Percentiles rank a stretch among this genome's conserved stretches.
Evolutionary conservation across 2,113 vertebrate species (phyloP).

Genomic region (Buteo buteo): DNA sequence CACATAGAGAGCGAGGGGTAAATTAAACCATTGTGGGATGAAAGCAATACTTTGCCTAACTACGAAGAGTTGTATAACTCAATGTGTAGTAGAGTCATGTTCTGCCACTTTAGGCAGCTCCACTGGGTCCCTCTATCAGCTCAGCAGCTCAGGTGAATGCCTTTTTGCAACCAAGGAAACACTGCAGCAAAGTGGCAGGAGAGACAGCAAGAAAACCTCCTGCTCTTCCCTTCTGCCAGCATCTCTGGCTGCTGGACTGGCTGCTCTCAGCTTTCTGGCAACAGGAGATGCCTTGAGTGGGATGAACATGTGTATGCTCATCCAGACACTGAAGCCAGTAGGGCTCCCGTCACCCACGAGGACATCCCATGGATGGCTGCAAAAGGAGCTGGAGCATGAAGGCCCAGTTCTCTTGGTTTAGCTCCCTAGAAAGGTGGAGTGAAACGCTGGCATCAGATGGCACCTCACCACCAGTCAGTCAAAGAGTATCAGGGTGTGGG

Average conservation of each 20-base stretch:
- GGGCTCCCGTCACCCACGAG: background rate
- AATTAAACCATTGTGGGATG: slow-evolving; percentile 26
- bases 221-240: background rate
- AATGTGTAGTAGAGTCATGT: background rate
- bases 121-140: background rate
- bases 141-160: background rate
- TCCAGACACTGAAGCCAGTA: background rate
- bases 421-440: background rate
- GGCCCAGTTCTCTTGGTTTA: background rate
- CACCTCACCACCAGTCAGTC: background rate
- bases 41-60: background rate
- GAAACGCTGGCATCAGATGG: background rate
- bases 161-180: background rate
- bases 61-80: background rate
- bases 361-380: fast-evolving
- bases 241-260: background rate
- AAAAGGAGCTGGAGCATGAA: background rate
- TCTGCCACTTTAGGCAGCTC: background rate
- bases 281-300: background rate
- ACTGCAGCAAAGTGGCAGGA: background rate
- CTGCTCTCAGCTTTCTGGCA: background rate
- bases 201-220: background rate
- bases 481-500: background rate
- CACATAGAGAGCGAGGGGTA: background rate
- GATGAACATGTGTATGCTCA: fast-evolving